Conservation (phyloP, 2,888 invertebrate genomes). For the Bembecia ichneumoniformis region DNA sequence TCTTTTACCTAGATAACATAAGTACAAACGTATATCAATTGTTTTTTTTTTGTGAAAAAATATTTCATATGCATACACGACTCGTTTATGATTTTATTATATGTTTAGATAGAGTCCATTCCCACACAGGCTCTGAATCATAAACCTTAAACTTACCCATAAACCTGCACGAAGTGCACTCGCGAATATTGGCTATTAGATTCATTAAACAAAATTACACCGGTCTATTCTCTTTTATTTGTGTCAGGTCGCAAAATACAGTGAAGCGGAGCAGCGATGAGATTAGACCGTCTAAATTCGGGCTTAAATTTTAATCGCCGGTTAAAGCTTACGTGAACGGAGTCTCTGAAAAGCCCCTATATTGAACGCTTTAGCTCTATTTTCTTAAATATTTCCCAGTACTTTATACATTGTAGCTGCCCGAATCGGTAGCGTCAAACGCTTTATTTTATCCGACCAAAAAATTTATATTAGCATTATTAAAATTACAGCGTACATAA, state of each 20-base stretch:
- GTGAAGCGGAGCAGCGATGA: slow-evolving; percentile 44
- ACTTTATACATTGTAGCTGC: background rate
- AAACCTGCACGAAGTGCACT: slow-evolving; percentile 6
- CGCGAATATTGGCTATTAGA: slow-evolving; percentile 30
- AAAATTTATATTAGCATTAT: no score
- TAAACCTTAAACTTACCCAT: no score
- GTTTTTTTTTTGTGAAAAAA: no score
- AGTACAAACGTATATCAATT: no score
- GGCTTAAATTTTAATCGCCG: slow-evolving; percentile 61
- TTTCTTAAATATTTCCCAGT: background rate
- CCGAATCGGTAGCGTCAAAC: background rate
- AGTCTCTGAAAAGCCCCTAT: slow-evolving; percentile 36
- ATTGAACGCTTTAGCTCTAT: slow-evolving; percentile 37
- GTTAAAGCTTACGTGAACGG: slow-evolving; percentile 44
- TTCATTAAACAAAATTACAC: slow-evolving; percentile 42
- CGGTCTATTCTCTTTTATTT: slow-evolving; percentile 42
- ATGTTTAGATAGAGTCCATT: no score
- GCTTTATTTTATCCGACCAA: background rate
- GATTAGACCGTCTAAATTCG: slow-evolving; percentile 64
- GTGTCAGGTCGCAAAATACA: slow-evolving; percentile 47
- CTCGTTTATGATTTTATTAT: no score
- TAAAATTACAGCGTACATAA: no score
- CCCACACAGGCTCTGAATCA: no score
- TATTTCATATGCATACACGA: no score
- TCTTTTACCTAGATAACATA: no score